A percentile compares a stretch with the other conserved stretches of the same genome.
Conservation (phyloP, 1,140 invertebrate species). For the Pteromalus puparum region DNA sequence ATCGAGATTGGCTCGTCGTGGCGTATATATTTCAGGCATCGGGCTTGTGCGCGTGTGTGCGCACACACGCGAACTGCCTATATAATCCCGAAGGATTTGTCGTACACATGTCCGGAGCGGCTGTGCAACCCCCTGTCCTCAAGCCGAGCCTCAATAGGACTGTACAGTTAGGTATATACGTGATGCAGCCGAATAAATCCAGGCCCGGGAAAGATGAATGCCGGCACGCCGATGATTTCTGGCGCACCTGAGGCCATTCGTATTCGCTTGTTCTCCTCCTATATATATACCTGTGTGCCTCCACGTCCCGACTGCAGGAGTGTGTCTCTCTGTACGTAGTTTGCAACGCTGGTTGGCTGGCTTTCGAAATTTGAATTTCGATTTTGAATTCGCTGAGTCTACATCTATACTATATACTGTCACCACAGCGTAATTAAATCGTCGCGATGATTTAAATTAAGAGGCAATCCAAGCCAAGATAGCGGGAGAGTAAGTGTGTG, state of each 20-base stretch:
- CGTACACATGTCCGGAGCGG: constrained; percentile 69
- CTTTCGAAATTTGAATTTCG: constrained; percentile 11
- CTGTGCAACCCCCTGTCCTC: constrained; percentile 65
- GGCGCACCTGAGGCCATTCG: constrained; percentile 69
- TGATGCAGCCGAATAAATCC: constrained; percentile 54
- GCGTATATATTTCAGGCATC: constrained; percentile 70
- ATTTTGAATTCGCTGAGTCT: neutral
- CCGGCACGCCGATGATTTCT: constrained; percentile 68
- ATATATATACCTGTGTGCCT: neutral
- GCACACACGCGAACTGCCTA: constrained; percentile 59
- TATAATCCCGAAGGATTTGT: constrained; percentile 74
- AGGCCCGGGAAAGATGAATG: constrained; percentile 66
- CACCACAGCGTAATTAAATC: too few relatives aligned
- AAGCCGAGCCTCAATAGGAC: constrained; percentile 68
- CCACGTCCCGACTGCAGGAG: neutral
- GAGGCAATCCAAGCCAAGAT: too few relatives aligned
- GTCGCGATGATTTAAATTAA: too few relatives aligned
- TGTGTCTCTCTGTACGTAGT: neutral
- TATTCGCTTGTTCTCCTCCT: constrained; percentile 30
- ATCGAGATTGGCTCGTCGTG: neutral
- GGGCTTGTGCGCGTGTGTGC: constrained; percentile 28
- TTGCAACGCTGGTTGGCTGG: neutral
- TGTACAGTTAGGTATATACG: neutral
- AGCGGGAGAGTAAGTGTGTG: too few relatives aligned
- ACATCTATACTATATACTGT: neutral